phyloP scores from a whole-genome alignment of 30 jellyfish, hydroid and myxozoan species.

The Pelagia noctiluca region DNA sequence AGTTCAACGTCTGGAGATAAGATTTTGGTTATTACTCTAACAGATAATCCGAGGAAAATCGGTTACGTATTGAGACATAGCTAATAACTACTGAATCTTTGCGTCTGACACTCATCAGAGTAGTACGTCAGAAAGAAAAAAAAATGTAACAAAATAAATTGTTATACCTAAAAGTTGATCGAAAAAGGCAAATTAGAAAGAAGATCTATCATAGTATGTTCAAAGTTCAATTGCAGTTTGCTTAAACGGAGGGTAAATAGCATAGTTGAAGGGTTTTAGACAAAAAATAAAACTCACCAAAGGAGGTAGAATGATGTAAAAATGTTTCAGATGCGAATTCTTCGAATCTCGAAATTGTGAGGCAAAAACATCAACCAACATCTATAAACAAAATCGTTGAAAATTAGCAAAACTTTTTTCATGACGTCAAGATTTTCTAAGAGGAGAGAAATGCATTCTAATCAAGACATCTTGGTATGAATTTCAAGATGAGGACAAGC shows the following conservation, averaged over 20 bases:
- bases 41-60: too few relatives aligned
- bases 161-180: background rate
- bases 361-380: conserved; percentile 97
- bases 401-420: background rate
- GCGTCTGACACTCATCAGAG: background rate
- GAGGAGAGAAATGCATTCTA: too few relatives aligned
- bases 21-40: too few relatives aligned
- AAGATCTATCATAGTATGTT: background rate
- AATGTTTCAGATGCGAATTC: conserved; percentile 88
- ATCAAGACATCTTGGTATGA: too few relatives aligned
- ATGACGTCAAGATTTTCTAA: background rate
- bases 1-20: conserved; percentile 77
- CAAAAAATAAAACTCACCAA: conserved; percentile 64
- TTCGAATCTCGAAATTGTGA: conserved; percentile 95
- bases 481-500: too few relatives aligned
- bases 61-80: too few relatives aligned
- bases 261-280: background rate
- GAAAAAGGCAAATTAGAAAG: background rate
- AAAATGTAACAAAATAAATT: background rate
- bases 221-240: background rate
- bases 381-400: conserved; percentile 36
- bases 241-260: background rate
- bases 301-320: conserved; percentile 93
- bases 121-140: too few relatives aligned
- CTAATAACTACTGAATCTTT: background rate